Conservation (phyloP, 1,140 invertebrate genomes). For the Neodiprion pinetum region DNA sequence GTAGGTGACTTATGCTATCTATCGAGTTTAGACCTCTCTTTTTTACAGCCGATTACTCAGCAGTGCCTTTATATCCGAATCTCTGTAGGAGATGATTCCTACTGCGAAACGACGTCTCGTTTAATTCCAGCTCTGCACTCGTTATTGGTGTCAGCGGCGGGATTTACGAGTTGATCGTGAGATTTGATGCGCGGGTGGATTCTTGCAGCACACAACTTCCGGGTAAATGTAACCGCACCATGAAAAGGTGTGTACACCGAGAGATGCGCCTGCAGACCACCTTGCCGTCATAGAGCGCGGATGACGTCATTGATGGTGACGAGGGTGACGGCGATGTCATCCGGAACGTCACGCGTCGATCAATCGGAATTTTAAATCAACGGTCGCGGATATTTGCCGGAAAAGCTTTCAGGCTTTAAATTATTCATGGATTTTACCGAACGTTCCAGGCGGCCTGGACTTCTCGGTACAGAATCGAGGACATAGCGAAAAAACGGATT, state of each 20-base stretch:
- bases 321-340: neutral
- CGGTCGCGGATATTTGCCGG: slow-evolving; percentile 38
- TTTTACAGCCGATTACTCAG: too few relatives aligned
- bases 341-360: slow-evolving; percentile 25
- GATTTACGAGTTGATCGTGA: neutral
- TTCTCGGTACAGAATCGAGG: neutral
- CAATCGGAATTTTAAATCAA: slow-evolving; percentile 53
- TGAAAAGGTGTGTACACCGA: too few relatives aligned
- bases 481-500: neutral
- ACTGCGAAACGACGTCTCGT: neutral
- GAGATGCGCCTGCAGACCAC: too few relatives aligned
- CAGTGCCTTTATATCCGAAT: too few relatives aligned
- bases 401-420: slow-evolving; percentile 47
- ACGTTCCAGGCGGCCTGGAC: neutral
- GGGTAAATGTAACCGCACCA: too few relatives aligned
- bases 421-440: slow-evolving; percentile 40
- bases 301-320: neutral
- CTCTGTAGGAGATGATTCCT: neutral
- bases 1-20: too few relatives aligned
- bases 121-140: neutral
- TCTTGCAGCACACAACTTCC: too few relatives aligned
- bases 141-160: neutral
- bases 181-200: neutral
- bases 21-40: too few relatives aligned
- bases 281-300: neutral